Conservation (phyloP, 2,888 invertebrate species). For the Dasysyrphus albostriatus region DNA sequence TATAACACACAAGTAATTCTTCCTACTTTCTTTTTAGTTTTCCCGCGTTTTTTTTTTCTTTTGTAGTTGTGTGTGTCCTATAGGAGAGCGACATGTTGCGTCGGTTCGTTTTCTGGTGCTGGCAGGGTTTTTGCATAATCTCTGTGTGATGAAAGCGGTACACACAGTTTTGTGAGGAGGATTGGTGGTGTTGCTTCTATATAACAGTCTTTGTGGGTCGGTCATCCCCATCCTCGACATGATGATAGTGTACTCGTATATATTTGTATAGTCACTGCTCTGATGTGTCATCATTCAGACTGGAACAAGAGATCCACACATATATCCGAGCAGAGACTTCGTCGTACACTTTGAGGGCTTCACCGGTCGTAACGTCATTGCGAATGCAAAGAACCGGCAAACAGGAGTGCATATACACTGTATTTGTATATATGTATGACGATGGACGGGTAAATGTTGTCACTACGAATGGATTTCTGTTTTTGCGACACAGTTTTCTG, state of each 20-base stretch:
- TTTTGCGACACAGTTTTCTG: slow-evolving; percentile 51
- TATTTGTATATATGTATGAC: slow-evolving; percentile 7
- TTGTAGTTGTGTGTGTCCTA: background rate
- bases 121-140: slow-evolving; percentile 62
- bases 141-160: slow-evolving; percentile 44
- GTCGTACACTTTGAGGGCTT: slow-evolving; percentile 67
- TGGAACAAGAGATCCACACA: slow-evolving; percentile 60
- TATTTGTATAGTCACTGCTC: slow-evolving; percentile 9
- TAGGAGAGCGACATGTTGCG: slow-evolving; percentile 25
- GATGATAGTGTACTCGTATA: background rate
- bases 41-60: slow-evolving; percentile 17
- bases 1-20: slow-evolving; percentile 20
- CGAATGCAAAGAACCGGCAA: slow-evolving; percentile 58
- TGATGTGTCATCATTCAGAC: slow-evolving; percentile 59
- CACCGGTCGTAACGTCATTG: slow-evolving; percentile 47
- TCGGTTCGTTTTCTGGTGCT: slow-evolving; percentile 42
- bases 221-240: background rate
- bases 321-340: slow-evolving; percentile 15
- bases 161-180: slow-evolving; percentile 10
- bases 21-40: slow-evolving; percentile 50
- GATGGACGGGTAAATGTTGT: slow-evolving; percentile 57
- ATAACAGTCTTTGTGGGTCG: slow-evolving; percentile 27
- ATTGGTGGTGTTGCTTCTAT: slow-evolving; percentile 21
- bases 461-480: slow-evolving; percentile 66
- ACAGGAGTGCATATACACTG: slow-evolving; percentile 19